Evolutionary conservation across 2,797 vertebrate species (phyloP), one percentile per base, ranked within the genome.

Genomic region (Liasis olivaceus): DNA sequence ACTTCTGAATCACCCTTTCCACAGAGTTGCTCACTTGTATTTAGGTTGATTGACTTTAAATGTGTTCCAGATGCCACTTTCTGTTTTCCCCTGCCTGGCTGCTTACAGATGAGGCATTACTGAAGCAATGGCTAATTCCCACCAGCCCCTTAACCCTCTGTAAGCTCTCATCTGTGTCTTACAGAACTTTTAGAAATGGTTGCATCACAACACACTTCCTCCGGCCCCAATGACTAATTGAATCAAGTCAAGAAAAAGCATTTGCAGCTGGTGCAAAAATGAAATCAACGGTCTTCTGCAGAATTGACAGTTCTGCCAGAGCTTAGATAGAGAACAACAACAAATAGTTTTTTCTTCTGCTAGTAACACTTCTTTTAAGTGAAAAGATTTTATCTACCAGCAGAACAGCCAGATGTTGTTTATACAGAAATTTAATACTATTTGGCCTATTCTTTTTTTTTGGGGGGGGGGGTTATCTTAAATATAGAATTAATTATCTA

Each of bases 1-100:
- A 63, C 90, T 93, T 95, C 56, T 88, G 12, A 42, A 66, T 92
- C 9, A 26, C n/a, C 7, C 72, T 87, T 62, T 66, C 87, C 91
- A 22, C 81, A 88, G 51, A 86, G 42, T 69, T 64, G 4, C 63
- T 89, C n/a, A 77, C 88, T n/a, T 69, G 22, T 7, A 51, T 91
- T 94, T 94, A 93, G 66, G 66, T 91, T 89, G 66, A 88, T 14
- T 88, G 85, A 94, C 91, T 94, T 91, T 42, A 14, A 81, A 85
- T 8, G 28, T 22, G 12, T 47, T 64, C 31, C 77, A 69, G 85
- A 69, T 87, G 93, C 26, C 54, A 28, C 22, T 88, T 92, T 72
- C 69, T 87, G n/a, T 60, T n/a, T 20, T 81, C 56, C 51, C 59
- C 42, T 89, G 9, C 85, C 63, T 92, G 15, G 7, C 15, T 90